A percentile compares a stretch with the other conserved stretches of the same genome.
phyloP scores from a whole-genome alignment of 1,140 invertebrate genomes.

The Trachymyrmex cornetzi region DNA sequence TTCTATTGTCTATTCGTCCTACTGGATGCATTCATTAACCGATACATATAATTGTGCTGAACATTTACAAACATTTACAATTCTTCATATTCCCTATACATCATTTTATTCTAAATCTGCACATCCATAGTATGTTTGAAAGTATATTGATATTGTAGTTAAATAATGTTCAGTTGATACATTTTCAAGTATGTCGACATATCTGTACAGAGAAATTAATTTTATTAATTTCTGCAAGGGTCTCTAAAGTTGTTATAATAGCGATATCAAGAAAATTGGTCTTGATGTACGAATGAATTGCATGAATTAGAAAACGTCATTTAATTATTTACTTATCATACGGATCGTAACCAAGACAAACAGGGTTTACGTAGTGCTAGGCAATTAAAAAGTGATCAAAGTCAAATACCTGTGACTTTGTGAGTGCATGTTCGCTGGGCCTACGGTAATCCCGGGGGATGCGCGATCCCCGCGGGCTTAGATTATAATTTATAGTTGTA shows the following conservation, averaged over 20 bases:
- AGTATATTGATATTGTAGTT: neutral
- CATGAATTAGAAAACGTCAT: conserved; percentile 31
- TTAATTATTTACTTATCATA: conserved; percentile 34
- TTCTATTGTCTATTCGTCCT: conserved; percentile 59
- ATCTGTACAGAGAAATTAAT: too few relatives aligned
- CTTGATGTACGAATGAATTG: neutral
- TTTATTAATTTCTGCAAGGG: too few relatives aligned
- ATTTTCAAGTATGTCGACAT: neutral
- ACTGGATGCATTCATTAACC: conserved; percentile 57
- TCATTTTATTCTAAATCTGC: neutral
- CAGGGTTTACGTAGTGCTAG: conserved; percentile 11
- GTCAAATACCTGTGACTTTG: conserved; percentile 62
- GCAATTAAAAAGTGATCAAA: conserved; percentile 79
- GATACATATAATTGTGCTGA: conserved; percentile 57
- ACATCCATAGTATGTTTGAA: neutral
- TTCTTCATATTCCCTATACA: neutral
- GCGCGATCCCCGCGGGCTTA: conserved; percentile 71
- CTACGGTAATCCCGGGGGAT: conserved; percentile 70
- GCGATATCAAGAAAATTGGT: neutral
- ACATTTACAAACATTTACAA: conserved; percentile 31
- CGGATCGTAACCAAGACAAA: conserved; percentile 36
- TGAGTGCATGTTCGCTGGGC: conserved; percentile 48
- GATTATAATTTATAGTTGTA: conserved; percentile 85
- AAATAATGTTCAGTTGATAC: neutral
- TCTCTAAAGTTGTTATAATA: neutral